These are phyloP conservation scores for Sphinx pinastri DNA, from an alignment of 2,888 invertebrate species.

Conservation along the genomic window DNA sequence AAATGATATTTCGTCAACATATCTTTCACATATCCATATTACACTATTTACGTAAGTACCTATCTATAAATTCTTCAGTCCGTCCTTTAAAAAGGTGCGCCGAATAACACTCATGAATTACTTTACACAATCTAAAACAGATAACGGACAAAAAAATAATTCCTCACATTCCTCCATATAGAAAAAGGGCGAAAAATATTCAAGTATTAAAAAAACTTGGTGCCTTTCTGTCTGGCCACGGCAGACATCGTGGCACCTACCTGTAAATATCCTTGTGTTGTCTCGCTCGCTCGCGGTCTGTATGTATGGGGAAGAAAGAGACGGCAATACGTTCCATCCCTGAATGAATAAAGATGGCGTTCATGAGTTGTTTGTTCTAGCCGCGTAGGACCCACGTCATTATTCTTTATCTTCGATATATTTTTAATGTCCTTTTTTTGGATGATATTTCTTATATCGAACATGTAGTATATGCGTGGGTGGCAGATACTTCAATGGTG, in stretches of 20 bases:
- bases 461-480: slow-evolving; percentile 59
- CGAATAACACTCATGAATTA: slow-evolving; percentile 20
- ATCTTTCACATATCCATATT: too few species aligned
- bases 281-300: slow-evolving; percentile 46
- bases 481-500: slow-evolving; percentile 31
- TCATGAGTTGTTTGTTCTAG: slow-evolving; percentile 76
- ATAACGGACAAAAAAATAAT: slow-evolving; percentile 29
- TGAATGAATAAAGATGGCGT: slow-evolving; percentile 53
- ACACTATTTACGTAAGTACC: too few species aligned
- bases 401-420: slow-evolving; percentile 82
- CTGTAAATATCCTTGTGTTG: slow-evolving; percentile 62
- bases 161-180: slow-evolving; percentile 46
- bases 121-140: slow-evolving; percentile 26
- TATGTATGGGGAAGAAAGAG: slow-evolving; percentile 35
- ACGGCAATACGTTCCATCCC: slow-evolving; percentile 46
- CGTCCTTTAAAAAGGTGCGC: slow-evolving; percentile 5
- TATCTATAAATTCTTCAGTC: neutral
- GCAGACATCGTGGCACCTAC: slow-evolving; percentile 80
- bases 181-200: slow-evolving; percentile 44
- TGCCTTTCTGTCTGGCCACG: slow-evolving; percentile 74
- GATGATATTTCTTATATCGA: slow-evolving; percentile 78
- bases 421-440: slow-evolving; percentile 73
- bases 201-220: slow-evolving; percentile 61
- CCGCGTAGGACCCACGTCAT: slow-evolving; percentile 81
- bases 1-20: too few species aligned